These are phyloP conservation scores for Eira barbara DNA, from an alignment of 2,113 vertebrate genomes.

Conservation along the genomic window DNA sequence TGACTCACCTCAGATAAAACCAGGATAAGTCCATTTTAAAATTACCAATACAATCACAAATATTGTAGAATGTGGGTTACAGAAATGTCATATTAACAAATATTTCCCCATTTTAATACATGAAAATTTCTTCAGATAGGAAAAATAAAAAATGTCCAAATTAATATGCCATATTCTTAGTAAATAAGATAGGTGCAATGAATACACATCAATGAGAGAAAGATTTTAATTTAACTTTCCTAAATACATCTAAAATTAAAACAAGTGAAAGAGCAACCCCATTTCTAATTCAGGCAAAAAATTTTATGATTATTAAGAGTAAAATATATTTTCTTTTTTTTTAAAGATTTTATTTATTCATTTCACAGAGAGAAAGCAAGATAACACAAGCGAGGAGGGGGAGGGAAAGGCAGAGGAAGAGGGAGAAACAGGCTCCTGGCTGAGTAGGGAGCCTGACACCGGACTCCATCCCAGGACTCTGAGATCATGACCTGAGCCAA, in stretches of 20 bases:
- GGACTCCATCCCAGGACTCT: too few species aligned
- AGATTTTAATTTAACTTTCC: neutral
- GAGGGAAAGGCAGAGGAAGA: too few species aligned
- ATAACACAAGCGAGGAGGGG: too few species aligned
- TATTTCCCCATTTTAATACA: neutral
- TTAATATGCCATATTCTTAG: neutral
- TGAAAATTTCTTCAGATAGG: neutral
- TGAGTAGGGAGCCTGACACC: too few species aligned
- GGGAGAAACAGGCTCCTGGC: too few species aligned
- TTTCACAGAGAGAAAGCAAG: too few species aligned
- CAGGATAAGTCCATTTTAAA: neutral
- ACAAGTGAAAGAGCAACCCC: neutral
- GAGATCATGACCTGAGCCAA: too few species aligned
- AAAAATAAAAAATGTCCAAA: neutral
- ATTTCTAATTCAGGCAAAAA: neutral
- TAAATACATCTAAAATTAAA: neutral
- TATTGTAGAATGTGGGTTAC: neutral
- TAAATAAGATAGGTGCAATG: neutral
- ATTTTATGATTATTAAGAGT: neutral
- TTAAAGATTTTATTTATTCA: too few species aligned
- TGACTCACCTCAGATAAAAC: neutral
- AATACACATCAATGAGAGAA: neutral
- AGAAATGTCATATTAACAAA: neutral
- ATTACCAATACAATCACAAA: neutral
- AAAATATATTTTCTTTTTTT: neutral